phyloP scores from a whole-genome alignment of 2,888 invertebrate genomes.

The Eilema depressum region DNA sequence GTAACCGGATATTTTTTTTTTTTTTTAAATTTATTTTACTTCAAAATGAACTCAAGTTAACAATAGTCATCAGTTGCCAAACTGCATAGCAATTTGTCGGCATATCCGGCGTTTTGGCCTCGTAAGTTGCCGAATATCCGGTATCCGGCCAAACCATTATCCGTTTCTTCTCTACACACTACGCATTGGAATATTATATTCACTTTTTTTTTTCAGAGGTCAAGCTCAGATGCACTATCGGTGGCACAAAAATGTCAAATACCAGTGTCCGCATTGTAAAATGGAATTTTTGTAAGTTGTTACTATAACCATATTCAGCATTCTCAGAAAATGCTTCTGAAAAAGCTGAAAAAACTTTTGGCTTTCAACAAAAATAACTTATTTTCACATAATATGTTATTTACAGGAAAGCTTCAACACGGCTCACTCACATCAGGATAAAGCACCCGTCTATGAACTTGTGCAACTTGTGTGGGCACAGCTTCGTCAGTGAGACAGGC shows the following conservation, averaged over 20 bases:
- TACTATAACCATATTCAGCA: background rate
- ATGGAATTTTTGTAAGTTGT: conserved; percentile 59
- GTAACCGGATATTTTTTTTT: no score
- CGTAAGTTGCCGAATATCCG: no score
- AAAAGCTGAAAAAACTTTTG: no score
- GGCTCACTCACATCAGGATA: conserved; percentile 71
- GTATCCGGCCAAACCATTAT: no score
- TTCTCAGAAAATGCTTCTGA: no score
- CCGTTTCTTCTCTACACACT: no score
- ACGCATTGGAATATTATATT: background rate
- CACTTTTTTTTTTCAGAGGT: conserved; percentile 59
- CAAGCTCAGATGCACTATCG: conserved; percentile 77
- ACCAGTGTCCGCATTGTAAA: conserved; percentile 76
- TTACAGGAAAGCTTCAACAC: conserved; percentile 75
- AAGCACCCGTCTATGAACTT: conserved; percentile 75
- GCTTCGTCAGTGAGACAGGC: conserved; percentile 76
- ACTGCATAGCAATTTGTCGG: no score
- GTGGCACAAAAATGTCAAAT: conserved; percentile 80
- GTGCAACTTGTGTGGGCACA: conserved; percentile 77
- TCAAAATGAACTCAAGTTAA: no score
- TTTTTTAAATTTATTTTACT: no score
- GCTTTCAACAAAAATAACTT: no score
- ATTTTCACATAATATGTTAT: background rate
- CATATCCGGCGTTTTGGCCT: no score
- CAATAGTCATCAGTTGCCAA: no score